Base-by-base conservation (phyloP, 2,113 vertebrate species). In the Phyllostomus hastatus region DNA sequence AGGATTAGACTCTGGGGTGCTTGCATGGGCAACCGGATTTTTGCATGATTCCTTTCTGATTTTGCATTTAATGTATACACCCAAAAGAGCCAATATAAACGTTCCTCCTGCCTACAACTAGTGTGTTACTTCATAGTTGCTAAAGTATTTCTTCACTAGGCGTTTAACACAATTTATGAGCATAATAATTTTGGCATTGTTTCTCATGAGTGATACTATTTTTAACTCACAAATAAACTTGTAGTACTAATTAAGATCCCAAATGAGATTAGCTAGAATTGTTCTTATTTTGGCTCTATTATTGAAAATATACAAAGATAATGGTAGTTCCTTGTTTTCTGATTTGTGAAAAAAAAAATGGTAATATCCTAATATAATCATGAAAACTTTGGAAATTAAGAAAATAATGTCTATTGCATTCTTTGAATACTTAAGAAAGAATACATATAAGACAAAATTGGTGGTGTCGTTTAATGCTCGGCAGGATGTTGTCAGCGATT, bases 1-100 rank as follows among this genome's bases (percentile, higher is more conserved):
- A 97, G 96, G 94, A 98, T 97, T 98, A 98, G 97, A 96, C 96
- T 97, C 97, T 98, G 97, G 97, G 94, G 96, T 97, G 97, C 97
- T 97, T 97, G 97, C 97, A 97, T 97, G 97, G 96, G 97, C 96
- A 97, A 96, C 96, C 76, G 97, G 97, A 97, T 97, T 96, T 96
- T 97, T 98, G 97, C 97, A 97, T 97, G 97, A 96, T 97, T 97
- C 94, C 88, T 97, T 97, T 97, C 95, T 98, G 92, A 96, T 96
- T 97, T 96, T 96, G 96, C 96, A 97, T 97, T 97, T 97, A 98
- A 95, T 97, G 97, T 97, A 94, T 97, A 97, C 92, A 95, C 93
- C 95, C 97, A 91, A 89, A 97, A 97, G 96, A 98, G 96, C 97
- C 95, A 93, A 89, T 96, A 97, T 94, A 96, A 97, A 95, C 94